These are phyloP conservation scores for Lindbergichthys nudifrons DNA, from an alignment of 2,797 vertebrate species.

Conservation along the genomic window DNA sequence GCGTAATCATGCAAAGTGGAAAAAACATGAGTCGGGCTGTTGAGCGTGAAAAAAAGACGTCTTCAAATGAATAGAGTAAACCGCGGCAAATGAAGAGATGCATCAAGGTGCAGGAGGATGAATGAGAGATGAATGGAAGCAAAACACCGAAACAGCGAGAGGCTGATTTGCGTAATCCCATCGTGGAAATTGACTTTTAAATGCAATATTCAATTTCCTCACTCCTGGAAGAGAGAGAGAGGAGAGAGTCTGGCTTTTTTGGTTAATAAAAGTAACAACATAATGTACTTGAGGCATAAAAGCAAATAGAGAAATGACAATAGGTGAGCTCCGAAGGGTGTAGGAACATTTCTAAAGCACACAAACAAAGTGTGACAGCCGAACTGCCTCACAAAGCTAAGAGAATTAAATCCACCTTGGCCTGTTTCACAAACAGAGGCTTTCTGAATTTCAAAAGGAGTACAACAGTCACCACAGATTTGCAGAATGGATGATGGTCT, in stretches of 20 bases:
- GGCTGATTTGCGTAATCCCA: slow-evolving; percentile 87
- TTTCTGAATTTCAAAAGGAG: slow-evolving; percentile 32
- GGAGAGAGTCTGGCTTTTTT: slow-evolving; percentile 66
- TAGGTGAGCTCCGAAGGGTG: slow-evolving; percentile 55
- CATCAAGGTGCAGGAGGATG: slow-evolving; percentile 80
- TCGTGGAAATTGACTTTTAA: slow-evolving; percentile 88
- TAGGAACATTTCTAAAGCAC: slow-evolving; percentile 70
- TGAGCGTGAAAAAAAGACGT: slow-evolving; percentile 80
- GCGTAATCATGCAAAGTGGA: slow-evolving; percentile 82
- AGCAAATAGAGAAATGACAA: slow-evolving; percentile 84
- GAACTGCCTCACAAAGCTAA: slow-evolving; percentile 70
- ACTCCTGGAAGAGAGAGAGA: slow-evolving; percentile 62
- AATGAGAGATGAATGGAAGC: slow-evolving; percentile 76
- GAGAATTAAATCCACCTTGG: slow-evolving; percentile 74
- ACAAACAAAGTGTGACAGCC: slow-evolving; percentile 79
- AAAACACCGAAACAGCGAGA: slow-evolving; percentile 67
- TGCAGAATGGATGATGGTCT: background rate
- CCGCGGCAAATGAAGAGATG: slow-evolving; percentile 85
- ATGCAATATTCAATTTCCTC: slow-evolving; percentile 86
- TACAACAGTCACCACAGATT: slow-evolving; percentile 22
- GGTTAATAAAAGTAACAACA: slow-evolving; percentile 85
- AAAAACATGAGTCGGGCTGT: slow-evolving; percentile 77
- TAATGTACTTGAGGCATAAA: slow-evolving; percentile 85
- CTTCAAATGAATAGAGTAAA: slow-evolving; percentile 87
- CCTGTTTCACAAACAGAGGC: slow-evolving; percentile 68